Percentiles rank a stretch among this genome's conserved stretches.
These are phyloP conservation scores for Drosophila varians DNA, from an alignment of 1,140 invertebrate genomes.

Conservation along the genomic window DNA sequence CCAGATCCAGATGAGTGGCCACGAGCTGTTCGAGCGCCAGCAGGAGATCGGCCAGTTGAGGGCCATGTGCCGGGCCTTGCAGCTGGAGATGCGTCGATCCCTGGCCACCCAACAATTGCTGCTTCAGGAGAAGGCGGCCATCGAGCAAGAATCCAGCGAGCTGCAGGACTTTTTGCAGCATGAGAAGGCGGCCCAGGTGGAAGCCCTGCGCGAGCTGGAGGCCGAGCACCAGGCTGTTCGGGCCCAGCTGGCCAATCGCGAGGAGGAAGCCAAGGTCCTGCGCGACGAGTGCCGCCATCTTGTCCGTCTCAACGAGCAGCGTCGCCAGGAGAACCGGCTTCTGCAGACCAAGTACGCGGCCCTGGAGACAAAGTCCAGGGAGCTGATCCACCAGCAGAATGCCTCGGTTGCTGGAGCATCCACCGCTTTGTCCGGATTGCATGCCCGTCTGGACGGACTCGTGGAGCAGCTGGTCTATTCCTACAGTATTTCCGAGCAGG, in stretches of 20 bases:
- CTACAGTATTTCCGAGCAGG: conserved; percentile 90
- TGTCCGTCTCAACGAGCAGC: conserved; percentile 91
- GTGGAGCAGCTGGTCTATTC: conserved; percentile 89
- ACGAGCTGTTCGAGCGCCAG: conserved; percentile 89
- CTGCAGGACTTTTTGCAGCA: conserved; percentile 91
- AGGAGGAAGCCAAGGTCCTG: conserved; percentile 87
- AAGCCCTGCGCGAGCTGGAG: conserved; percentile 90
- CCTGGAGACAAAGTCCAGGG: conserved; percentile 87
- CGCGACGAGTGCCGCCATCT: conserved; percentile 91
- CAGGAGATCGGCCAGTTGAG: conserved; percentile 90
- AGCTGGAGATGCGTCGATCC: conserved; percentile 85
- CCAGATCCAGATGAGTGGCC: conserved; percentile 89
- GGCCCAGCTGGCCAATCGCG: conserved; percentile 85
- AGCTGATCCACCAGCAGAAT: conserved; percentile 88
- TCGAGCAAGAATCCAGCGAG: conserved; percentile 89
- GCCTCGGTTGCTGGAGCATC: conserved; percentile 89
- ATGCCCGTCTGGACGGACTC: conserved; percentile 88
- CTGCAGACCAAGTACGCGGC: conserved; percentile 87
- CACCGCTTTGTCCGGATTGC: conserved; percentile 88
- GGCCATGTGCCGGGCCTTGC: conserved; percentile 87
- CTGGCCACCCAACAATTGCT: conserved; percentile 87
- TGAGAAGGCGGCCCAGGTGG: conserved; percentile 89
- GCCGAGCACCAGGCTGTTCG: conserved; percentile 86
- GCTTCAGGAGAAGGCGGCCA: conserved; percentile 88
- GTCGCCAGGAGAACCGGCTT: conserved; percentile 89